Base-by-base conservation (phyloP, 2,797 vertebrate species). In the Mastacembelus armatus region DNA sequence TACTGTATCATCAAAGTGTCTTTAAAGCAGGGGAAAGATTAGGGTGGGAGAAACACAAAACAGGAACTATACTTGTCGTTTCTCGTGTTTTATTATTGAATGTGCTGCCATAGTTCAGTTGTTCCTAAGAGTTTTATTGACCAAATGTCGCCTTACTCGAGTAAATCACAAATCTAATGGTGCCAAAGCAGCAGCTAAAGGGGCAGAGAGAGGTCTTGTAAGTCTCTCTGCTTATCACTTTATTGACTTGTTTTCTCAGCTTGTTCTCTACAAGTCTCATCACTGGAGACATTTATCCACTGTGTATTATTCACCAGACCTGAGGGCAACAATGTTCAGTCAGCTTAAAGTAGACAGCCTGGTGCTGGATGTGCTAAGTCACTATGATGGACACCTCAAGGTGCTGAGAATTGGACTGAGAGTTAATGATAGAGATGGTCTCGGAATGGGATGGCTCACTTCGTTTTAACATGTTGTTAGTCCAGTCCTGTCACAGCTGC, bases 201-300 rank as follows among this genome's bases (percentile, higher is more conserved):
- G 38, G 56, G 42, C 43, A 47, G 21, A 47, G 4, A 56, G 33
- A 45, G 27, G 27, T n/a, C 24, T 48, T 73, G 42, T 30, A 65
- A 42, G 56, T 71, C 72, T 59, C 80, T 18, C 57, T 60, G 35
- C 51, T 63, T 60, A 44, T 86, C 75, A 56, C 71, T 84, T 65
- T 85, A 84, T 81, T 68, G 81, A 80, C 71, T 63, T 83, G 71
- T 78, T 83, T 74, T 77, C 60, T 56, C 45, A 5, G 55, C 44
- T 36, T 57, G 45, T 64, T 58, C 42, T 50, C 48, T 62, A 42
- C 0, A 6, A 49, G 57, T 67, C 36, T 63, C 65, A 70, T 83
- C 72, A 80, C 58, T 44, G 47, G 35, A 71, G 66, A 85, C 50
- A 54, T 81, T 64, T 74, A 76, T 68, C 77, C 43, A 18, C 35